phyloP scores from a whole-genome alignment of 2,888 invertebrate species.

The Latheticus oryzae region DNA sequence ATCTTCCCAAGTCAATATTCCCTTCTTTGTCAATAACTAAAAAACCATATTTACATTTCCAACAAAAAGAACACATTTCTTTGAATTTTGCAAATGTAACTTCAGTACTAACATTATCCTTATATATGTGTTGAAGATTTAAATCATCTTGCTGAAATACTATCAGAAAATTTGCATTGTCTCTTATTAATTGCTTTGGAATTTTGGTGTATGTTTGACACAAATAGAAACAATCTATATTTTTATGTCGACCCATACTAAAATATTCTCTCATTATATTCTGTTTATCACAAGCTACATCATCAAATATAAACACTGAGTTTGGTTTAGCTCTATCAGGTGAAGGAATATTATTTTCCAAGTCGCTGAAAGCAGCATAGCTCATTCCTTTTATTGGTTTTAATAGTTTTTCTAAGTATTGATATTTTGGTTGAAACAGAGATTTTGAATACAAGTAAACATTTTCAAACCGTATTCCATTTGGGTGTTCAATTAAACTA shows the following conservation, averaged over 20 bases:
- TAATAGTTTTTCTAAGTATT: constrained; percentile 8
- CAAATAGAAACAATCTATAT: constrained; percentile 57
- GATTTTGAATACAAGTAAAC: constrained; percentile 27
- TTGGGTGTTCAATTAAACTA: constrained; percentile 9
- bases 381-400: constrained; percentile 44
- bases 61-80: constrained; percentile 9
- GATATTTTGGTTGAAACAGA: constrained; percentile 24
- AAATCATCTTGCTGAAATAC: constrained; percentile 56
- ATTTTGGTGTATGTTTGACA: constrained; percentile 56
- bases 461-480: constrained; percentile 15
- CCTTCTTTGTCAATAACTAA: constrained; percentile 6
- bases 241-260: constrained; percentile 54
- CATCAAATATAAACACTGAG: constrained; percentile 60
- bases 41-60: constrained; percentile 4
- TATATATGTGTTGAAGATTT: constrained; percentile 56
- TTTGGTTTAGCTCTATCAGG: constrained; percentile 48
- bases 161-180: constrained; percentile 57
- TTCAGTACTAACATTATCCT: constrained; percentile 50
- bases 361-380: constrained; percentile 42
- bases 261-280: constrained; percentile 53
- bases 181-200: constrained; percentile 57
- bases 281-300: constrained; percentile 56
- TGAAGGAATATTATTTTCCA: constrained; percentile 41
- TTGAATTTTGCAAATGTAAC: constrained; percentile 46
- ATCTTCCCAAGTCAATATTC: neutral